A percentile compares a stretch with the other conserved stretches of the same genome.
These are phyloP conservation scores for Dioctria rufipes DNA, from an alignment of 2,888 invertebrate species.

Conservation along the genomic window DNA sequence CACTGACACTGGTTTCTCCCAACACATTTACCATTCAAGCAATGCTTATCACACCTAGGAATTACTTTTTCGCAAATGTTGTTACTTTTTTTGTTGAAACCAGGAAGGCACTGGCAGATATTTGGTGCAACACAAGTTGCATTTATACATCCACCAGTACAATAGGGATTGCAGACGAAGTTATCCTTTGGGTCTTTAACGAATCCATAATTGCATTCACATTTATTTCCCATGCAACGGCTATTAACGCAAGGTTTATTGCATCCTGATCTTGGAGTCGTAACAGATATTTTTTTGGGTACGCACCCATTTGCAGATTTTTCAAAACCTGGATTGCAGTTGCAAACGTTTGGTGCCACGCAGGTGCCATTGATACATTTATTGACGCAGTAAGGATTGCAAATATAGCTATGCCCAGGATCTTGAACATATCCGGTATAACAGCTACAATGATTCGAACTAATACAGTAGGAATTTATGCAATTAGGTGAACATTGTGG, in stretches of 20 bases:
- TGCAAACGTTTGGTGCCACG: constrained; percentile 66
- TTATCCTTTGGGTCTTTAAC: background rate
- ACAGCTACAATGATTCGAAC: constrained; percentile 62
- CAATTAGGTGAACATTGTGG: constrained; percentile 63
- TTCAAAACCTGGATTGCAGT: constrained; percentile 69
- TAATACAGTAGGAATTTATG: constrained; percentile 63
- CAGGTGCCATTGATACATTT: constrained; percentile 64
- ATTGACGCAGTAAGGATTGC: constrained; percentile 61
- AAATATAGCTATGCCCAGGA: constrained; percentile 53
- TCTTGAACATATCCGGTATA: constrained; percentile 64
- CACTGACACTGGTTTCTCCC: constrained; percentile 72
- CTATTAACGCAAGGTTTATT: background rate
- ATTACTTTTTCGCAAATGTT: background rate
- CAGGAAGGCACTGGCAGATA: constrained; percentile 74
- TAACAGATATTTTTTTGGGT: background rate
- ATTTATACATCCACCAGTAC: constrained; percentile 72
- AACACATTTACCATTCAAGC: constrained; percentile 64
- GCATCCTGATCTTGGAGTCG: background rate
- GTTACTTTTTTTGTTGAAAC: constrained; percentile 64
- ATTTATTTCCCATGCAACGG: constrained; percentile 63
- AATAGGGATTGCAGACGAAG: constrained; percentile 69
- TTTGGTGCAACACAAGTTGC: constrained; percentile 76
- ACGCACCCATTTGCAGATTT: constrained; percentile 26
- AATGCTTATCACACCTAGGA: constrained; percentile 61
- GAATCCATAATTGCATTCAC: constrained; percentile 72